Base-by-base conservation (phyloP, 2,113 vertebrate species). In the Bagarius yarrelli region DNA sequence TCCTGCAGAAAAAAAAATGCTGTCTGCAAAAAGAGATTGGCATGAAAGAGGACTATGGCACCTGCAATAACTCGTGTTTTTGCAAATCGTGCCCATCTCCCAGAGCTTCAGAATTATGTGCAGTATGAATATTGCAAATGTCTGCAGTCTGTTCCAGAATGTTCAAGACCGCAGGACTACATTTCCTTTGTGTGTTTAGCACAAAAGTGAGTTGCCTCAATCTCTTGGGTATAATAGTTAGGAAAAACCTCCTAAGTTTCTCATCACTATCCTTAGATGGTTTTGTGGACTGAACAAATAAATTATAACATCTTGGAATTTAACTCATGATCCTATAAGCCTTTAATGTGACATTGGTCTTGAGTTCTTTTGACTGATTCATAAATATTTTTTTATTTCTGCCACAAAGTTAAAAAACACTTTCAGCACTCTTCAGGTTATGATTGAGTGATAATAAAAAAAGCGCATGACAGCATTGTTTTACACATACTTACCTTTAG, bases 31-130 rank as follows among this genome's bases (percentile, higher is more conserved):
- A 23, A 63, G 80, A 79, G 36, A 82, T 70, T 59, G 70, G 53
- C 55, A 79, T 82, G 73, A 80, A 80, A 80, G 73, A 34, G 27
- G 27, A 73, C 23, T 56, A 77, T 60, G n/a, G 79, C 40, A 76
- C 64, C 47, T 57, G 57, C 36, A 83, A 67, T 36, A 59, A 73
- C 56, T 59, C 23, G 5, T 78, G 55, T 71, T 83, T 79, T 79
- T 79, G 77, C 60, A 74, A 77, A 83, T 85, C 40, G 74, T 67
- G 50, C 63, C 76, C 34, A 82, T 82, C 56, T 82, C 30, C n/a
- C 16, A 71, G 61, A 79, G 61, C 61, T 74, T 40, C 27, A 50
- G 71, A 76, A 85, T 67, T 64, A 80, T 82, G 57, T 85, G 59
- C 73, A 79, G 55, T 32, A 50, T 34, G 72, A 69, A 76, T 61